Evolutionary conservation across 2,113 vertebrate species (phyloP).

Genomic region (Nipponia nippon): DNA sequence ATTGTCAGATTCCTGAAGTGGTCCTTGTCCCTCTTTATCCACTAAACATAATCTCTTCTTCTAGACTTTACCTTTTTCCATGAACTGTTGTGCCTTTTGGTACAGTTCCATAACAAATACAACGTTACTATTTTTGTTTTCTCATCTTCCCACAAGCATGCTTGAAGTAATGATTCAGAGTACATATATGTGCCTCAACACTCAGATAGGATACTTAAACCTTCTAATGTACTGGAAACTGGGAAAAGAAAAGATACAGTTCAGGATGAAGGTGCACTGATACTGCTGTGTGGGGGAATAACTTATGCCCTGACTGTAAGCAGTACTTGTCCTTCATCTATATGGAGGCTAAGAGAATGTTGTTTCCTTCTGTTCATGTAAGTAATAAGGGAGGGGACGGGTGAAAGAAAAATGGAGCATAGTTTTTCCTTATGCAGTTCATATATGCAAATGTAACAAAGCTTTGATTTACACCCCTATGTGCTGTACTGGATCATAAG

Average conservation of each 20-base stretch:
- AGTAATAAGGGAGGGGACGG: not conserved
- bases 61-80: not conserved
- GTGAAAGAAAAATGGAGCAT: not conserved
- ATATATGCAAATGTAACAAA: not conserved
- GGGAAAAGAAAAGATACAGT: not conserved
- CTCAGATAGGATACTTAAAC: not conserved
- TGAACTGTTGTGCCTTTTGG: not conserved
- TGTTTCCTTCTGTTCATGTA: slow-evolving; percentile 26
- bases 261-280: slow-evolving; percentile 5
- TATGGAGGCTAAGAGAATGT: not conserved
- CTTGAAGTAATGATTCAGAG: not conserved
- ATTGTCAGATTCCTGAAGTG: not conserved
- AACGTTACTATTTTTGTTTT: not conserved
- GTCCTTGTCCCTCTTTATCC: not conserved
- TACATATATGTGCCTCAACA: not conserved
- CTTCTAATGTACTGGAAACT: not conserved
- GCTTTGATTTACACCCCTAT: not conserved
- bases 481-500: not conserved
- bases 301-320: not conserved
- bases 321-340: slow-evolving; percentile 16
- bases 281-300: not conserved
- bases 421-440: not conserved
- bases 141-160: not conserved
- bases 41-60: not conserved
- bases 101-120: not conserved